phyloP scores from a whole-genome alignment of 2,888 invertebrate species.

The Pecten maximus region DNA sequence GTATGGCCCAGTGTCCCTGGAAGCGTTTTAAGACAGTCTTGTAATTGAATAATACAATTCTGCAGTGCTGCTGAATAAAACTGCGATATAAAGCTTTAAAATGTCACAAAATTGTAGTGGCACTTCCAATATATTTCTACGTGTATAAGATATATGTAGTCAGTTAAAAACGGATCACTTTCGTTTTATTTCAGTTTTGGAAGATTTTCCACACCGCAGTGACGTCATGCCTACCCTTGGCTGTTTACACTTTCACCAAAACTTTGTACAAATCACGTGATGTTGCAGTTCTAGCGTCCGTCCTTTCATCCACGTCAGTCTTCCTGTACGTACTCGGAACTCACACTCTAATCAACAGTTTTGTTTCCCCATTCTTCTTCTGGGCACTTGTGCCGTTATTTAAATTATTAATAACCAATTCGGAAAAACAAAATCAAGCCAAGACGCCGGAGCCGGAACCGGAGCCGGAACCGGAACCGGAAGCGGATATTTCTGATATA shows the following conservation, averaged over 20 bases:
- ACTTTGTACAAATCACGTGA: slow-evolving; percentile 62
- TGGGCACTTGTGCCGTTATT: not conserved
- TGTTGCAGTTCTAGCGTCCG: slow-evolving; percentile 64
- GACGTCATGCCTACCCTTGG: slow-evolving; percentile 66
- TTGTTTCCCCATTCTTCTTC: slow-evolving; percentile 66
- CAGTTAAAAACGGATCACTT: not conserved
- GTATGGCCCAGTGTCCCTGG: slow-evolving; percentile 44
- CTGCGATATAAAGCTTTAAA: too few species aligned
- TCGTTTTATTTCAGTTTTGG: slow-evolving; percentile 59
- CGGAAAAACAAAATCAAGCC: not conserved
- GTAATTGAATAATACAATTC: too few species aligned
- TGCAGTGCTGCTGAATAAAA: not conserved
- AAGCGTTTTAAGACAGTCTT: too few species aligned
- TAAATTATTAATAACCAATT: not conserved
- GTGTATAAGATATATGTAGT: too few species aligned
- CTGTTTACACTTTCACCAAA: slow-evolving; percentile 66
- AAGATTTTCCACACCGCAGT: slow-evolving; percentile 65
- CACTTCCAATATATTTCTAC: too few species aligned
- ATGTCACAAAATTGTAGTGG: too few species aligned
- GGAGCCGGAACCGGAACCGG: not conserved
- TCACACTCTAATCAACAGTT: slow-evolving; percentile 75
- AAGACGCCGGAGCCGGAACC: too few species aligned
- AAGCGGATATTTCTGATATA: not conserved
- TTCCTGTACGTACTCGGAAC: slow-evolving; percentile 73
- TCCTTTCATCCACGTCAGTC: slow-evolving; percentile 67